Base-by-base conservation (phyloP, 1,140 invertebrate genomes). In the Sitophilus oryzae region DNA sequence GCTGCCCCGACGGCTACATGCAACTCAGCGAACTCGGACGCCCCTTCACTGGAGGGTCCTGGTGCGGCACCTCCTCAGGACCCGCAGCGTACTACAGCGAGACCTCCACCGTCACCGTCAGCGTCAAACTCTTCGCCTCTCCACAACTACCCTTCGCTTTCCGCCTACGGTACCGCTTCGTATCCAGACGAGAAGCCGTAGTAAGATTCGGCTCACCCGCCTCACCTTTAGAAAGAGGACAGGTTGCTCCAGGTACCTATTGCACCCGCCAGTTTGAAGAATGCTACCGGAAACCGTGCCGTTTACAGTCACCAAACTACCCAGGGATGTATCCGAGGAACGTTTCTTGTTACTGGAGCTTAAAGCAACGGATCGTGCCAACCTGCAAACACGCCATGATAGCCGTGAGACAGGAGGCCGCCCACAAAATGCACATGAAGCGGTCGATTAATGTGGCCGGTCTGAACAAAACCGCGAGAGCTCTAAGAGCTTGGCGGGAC, bases 301-400 rank as follows among this genome's bases (percentile, higher is more conserved):
- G 86, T 22, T 73, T 92, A 23, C 90, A 92, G 72, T 78, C 76
- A 19, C 90, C 91, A n/a, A 93, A 93, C 73, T 93, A 91, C 71
- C 91, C 91, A 0, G 90, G 90, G 11, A 87, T 93, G 76, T 93
- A 93, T 73, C 91, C 89, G 1, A 77, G 88, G 37, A 91, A 93
- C 69, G 87, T 90, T 2, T 89, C 86, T 8, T 92, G 89, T 68
- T 82, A 86, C 64, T 86, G 88, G 75, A 88, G 82, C 15, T 72
- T 91, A 45, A 76, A 86, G 11, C 89, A 92, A 70, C 86, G 89
- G 67, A 83, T 83, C 59, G 84, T 90, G 20, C 88, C 88, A 0
- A 89, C 85, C 4, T 90, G 88, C 70, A 92, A 91, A 69, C 88
- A 90, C 70, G 88, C 88, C 2, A 91, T 92, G 86, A 88, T 92